Conservation (phyloP, 2,113 vertebrate species). For the Stomatorhinus ivindoensis region DNA sequence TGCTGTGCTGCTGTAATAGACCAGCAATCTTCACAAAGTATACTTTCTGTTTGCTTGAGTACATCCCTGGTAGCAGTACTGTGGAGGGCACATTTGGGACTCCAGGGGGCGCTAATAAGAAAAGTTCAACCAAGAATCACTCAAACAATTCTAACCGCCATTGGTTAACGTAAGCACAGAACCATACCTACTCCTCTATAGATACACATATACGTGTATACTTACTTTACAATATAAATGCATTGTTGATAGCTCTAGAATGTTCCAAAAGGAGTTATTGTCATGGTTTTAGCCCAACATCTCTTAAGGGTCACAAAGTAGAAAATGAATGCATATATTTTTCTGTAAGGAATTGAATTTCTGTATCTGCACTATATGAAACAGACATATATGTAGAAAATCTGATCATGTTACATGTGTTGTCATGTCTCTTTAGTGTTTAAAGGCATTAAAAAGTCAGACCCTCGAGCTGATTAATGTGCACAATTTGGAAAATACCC, state of each 20-base stretch:
- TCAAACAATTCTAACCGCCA: background rate
- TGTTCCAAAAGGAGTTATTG: background rate
- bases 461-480: background rate
- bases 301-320: background rate
- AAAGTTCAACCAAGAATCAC: background rate
- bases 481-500: background rate
- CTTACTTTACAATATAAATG: background rate
- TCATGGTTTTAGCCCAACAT: background rate
- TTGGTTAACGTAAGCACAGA: background rate
- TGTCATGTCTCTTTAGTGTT: background rate
- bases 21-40: background rate
- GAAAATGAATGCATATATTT: background rate
- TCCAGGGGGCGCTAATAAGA: background rate
- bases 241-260: background rate
- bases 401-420: background rate
- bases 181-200: background rate
- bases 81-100: background rate
- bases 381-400: background rate
- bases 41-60: background rate
- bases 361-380: background rate
- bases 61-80: background rate
- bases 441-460: background rate
- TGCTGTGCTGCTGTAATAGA: background rate
- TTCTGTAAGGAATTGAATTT: background rate
- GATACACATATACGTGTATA: background rate